phyloP scores from a whole-genome alignment of 2,113 vertebrate species.

The Mormoops blainvillei region DNA sequence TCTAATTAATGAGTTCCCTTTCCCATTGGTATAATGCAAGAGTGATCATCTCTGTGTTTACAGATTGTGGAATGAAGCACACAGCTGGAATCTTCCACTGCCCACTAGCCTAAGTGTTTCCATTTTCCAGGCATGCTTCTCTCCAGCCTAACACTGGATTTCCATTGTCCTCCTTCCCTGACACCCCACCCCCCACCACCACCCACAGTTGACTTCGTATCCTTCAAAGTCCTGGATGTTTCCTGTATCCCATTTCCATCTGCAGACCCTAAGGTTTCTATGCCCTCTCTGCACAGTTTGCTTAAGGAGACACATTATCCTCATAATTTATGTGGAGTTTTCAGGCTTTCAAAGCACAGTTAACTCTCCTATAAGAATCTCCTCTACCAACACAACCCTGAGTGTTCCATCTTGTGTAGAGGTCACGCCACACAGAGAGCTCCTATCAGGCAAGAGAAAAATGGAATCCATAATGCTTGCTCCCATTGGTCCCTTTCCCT shows the following conservation, averaged over 20 bases:
- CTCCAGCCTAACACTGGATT: not conserved
- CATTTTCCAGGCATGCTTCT: conserved; percentile 30
- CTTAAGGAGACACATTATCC: not conserved
- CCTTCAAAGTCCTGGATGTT: not conserved
- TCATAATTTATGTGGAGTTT: not conserved
- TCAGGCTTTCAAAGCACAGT: not conserved
- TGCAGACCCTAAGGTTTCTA: not conserved
- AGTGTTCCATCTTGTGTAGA: not conserved
- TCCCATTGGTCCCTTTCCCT: not conserved
- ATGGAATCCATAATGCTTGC: not conserved
- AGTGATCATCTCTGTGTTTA: conserved; percentile 70
- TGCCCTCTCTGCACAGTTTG: not conserved
- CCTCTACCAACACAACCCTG: not conserved
- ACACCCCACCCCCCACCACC: not conserved
- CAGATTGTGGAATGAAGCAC: conserved; percentile 53
- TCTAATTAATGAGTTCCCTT: conserved; percentile 79
- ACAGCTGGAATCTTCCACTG: conserved; percentile 66
- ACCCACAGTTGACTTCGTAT: not conserved
- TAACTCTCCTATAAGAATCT: not conserved
- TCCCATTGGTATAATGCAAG: conserved; percentile 67
- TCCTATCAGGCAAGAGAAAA: not conserved
- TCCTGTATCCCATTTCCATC: not conserved
- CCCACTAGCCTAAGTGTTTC: conserved; percentile 47
- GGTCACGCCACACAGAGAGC: not conserved
- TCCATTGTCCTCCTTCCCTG: not conserved